Base-by-base conservation (phyloP, 2,113 vertebrate species). In the Misgurnus anguillicaudatus region DNA sequence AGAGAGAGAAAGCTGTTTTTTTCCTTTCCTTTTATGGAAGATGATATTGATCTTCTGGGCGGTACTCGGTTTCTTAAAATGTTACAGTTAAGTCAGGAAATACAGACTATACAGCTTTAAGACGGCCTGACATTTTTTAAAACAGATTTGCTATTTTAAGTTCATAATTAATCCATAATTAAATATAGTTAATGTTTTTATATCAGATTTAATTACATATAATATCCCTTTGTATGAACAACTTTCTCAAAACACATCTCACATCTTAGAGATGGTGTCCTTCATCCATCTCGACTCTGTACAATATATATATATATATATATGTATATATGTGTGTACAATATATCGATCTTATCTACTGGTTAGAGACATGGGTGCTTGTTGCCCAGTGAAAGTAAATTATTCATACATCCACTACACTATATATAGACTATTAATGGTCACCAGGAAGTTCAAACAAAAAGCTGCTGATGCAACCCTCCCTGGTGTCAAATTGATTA, bases 291-390 rank as follows among this genome's bases (percentile, higher is more conserved):
- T 14, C 19, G 55, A 48, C 41, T 79, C 31, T 6, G n/a, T 60
- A 19, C 86, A 68, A 86, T 85, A 45, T 87, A 89, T 87, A 31
- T 31, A 31, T 31, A 31, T 31, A 31, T 31, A 31, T 31, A 31
- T 31, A 31, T 31, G 2, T 31, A 31, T 31, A 31, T 31, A 31
- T 31, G 3, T 31, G 3, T 31, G 2, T 31, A 31, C 86, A 68
- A 87, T 85, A 48, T 87, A 89, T 88, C 82, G 87, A 90, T 90
- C 86, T 78, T 87, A 84, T 83, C 69, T 74, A 73, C 84, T 78
- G 72, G 66, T 55, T 71, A 65, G 83, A 74, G 53, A 19, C 66
- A 79, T 79, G 81, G 55, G 58, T 80, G 47, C 71, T 73, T 85
- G 85, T 77, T 47, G 82, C 85, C 84, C 79, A 66, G 80, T 75